phyloP scores from a whole-genome alignment of 1,140 invertebrate species.

The Lanistes nyassanus region DNA sequence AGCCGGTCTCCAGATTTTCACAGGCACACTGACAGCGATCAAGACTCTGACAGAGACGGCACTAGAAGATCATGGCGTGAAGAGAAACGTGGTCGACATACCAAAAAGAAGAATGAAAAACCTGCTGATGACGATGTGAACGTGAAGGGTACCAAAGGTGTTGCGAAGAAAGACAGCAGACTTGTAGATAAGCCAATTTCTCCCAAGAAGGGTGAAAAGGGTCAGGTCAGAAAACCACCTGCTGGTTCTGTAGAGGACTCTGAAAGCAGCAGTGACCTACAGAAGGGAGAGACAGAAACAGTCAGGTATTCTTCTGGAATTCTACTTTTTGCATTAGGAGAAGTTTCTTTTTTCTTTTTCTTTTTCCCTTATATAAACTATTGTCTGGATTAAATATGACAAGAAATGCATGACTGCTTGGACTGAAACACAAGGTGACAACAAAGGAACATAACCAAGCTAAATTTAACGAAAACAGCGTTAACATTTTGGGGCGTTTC shows the following conservation, averaged over 20 bases:
- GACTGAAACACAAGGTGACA: too few species aligned
- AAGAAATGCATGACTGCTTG: too few species aligned
- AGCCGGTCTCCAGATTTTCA: neutral
- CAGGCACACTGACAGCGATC: conserved; percentile 19
- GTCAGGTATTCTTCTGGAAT: neutral
- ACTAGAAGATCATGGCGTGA: conserved; percentile 18
- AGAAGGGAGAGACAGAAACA: neutral
- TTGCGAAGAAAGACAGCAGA: neutral
- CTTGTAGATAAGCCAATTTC: neutral
- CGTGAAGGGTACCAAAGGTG: neutral
- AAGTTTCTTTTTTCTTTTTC: too few species aligned
- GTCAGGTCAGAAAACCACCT: neutral
- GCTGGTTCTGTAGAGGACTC: neutral
- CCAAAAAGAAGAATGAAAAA: conserved; percentile 16
- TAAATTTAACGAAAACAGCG: too few species aligned
- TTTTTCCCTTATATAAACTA: too few species aligned
- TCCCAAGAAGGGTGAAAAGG: neutral
- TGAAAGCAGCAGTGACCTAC: neutral
- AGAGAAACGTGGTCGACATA: conserved; percentile 6
- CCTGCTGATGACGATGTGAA: neutral
- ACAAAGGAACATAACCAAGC: too few species aligned
- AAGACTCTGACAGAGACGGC: conserved; percentile 15
- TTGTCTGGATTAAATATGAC: too few species aligned
- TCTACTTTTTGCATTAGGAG: neutral
- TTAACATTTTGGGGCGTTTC: too few species aligned